Evolutionary conservation across 2,888 invertebrate genomes (phyloP).

Genomic region (Notodonta dromedarius): DNA sequence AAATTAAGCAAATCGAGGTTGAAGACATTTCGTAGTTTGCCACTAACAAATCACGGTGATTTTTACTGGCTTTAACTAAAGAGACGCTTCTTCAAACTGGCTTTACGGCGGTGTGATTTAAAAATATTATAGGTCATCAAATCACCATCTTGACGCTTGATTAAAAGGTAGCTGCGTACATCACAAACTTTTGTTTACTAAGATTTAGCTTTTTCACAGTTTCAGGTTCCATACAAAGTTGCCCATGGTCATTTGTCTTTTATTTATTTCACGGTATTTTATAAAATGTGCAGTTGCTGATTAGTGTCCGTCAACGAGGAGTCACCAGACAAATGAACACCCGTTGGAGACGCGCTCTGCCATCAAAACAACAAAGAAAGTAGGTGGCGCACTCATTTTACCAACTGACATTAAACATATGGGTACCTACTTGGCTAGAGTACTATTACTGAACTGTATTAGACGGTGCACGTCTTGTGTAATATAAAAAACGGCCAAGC

Average conservation of each 20-base stretch:
- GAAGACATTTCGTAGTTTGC: too few relatives aligned
- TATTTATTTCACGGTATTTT: not conserved
- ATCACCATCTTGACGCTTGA: too few relatives aligned
- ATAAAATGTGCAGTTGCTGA: slow-evolving; percentile 41
- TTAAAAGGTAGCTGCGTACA: too few relatives aligned
- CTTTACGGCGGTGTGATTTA: too few relatives aligned
- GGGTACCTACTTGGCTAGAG: not conserved
- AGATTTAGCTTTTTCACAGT: too few relatives aligned
- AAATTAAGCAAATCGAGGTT: too few relatives aligned
- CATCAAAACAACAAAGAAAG: slow-evolving; percentile 59
- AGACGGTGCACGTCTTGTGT: not conserved
- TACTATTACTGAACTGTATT: slow-evolving; percentile 1
- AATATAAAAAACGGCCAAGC: not conserved
- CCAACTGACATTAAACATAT: slow-evolving; percentile 28
- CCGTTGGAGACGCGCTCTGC: slow-evolving; percentile 42
- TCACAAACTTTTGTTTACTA: too few relatives aligned
- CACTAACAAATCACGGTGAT: too few relatives aligned
- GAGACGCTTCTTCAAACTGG: too few relatives aligned
- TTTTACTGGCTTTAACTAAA: too few relatives aligned
- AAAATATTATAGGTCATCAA: too few relatives aligned
- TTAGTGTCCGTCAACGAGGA: slow-evolving; percentile 51
- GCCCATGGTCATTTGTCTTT: not conserved
- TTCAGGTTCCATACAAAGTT: too few relatives aligned
- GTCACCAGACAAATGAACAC: slow-evolving; percentile 55
- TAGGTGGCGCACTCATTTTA: slow-evolving; percentile 48